Conservation (phyloP, 2,888 invertebrate species). For the Caenorhabditis sp. region DNA sequence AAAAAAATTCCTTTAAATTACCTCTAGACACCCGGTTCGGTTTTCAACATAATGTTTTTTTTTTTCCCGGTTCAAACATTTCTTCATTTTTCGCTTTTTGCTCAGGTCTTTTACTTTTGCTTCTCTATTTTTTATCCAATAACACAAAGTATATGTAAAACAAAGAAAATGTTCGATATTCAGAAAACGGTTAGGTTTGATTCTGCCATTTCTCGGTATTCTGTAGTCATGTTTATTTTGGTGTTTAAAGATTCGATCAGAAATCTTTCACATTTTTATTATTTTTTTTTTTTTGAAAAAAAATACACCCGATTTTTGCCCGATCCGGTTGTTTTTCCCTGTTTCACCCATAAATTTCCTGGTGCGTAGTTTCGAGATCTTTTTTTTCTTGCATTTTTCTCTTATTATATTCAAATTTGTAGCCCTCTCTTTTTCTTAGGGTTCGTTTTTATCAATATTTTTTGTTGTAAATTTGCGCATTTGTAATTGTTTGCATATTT, state of each 20-base stretch:
- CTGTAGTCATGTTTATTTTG: not conserved
- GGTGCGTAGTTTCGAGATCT: not conserved
- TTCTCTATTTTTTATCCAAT: not conserved
- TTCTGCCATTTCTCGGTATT: slow-evolving; percentile 3
- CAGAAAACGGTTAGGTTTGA: slow-evolving; percentile 1
- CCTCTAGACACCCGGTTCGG: slow-evolving; percentile 16
- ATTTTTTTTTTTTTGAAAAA: not conserved
- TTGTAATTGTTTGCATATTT: slow-evolving; percentile 16
- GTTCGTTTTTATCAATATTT: slow-evolving; percentile 25
- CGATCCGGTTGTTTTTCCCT: not conserved
- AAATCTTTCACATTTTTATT: slow-evolving; percentile 3
- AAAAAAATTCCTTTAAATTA: slow-evolving; percentile 28
- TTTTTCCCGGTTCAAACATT: slow-evolving; percentile 5
- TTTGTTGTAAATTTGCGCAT: slow-evolving; percentile 14
- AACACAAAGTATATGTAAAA: not conserved
- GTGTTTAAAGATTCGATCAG: not conserved
- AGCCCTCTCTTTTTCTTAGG: slow-evolving; percentile 17
- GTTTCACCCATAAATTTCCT: not conserved
- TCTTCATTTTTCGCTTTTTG: slow-evolving; percentile 33
- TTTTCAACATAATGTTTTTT: slow-evolving; percentile 1
- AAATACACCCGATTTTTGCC: slow-evolving; percentile 3
- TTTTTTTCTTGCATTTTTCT: not conserved
- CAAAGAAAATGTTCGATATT: not conserved
- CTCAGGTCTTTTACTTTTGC: slow-evolving; percentile 25
- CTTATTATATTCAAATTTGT: slow-evolving; percentile 5